phyloP scores from a whole-genome alignment of 1,140 invertebrate genomes.

The Thereuonema tuberculata region DNA sequence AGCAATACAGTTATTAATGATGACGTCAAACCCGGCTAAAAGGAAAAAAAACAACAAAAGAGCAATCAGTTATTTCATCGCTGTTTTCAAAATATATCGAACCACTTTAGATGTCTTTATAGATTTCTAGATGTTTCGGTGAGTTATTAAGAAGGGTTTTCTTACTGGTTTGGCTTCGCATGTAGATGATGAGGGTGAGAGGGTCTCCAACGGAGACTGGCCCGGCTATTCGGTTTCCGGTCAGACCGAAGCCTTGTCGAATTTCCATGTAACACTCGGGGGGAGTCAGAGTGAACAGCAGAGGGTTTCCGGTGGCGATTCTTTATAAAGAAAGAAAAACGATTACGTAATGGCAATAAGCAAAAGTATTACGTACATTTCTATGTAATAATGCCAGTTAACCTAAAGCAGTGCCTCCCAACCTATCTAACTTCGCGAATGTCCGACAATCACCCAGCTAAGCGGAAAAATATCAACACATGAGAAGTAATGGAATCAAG shows the following conservation, averaged over 20 bases:
- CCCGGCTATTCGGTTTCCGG: conserved; percentile 64
- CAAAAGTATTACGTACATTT: neutral
- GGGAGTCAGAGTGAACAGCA: conserved; percentile 82
- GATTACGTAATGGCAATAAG: no score
- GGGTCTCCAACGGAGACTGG: conserved; percentile 84
- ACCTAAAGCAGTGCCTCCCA: no score
- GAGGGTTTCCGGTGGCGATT: conserved; percentile 62
- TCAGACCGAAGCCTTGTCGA: conserved; percentile 51
- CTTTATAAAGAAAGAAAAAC: neutral
- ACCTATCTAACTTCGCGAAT: no score
- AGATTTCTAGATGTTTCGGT: no score
- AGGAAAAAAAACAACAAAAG: neutral
- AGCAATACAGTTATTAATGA: conserved; percentile 89
- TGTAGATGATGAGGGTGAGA: conserved; percentile 79
- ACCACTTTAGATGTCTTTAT: no score
- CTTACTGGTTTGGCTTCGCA: conserved; percentile 56
- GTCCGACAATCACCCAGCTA: no score
- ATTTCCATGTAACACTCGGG: conserved; percentile 94
- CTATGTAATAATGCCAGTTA: no score
- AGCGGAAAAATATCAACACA: no score
- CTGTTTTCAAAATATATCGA: no score
- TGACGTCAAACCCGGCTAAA: conserved; percentile 82
- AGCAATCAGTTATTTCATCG: no score
- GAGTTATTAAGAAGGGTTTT: neutral
- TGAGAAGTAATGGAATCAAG: no score